Evolutionary conservation across 2,797 vertebrate species (phyloP).

Genomic region (Crocodylus rhombifer): DNA sequence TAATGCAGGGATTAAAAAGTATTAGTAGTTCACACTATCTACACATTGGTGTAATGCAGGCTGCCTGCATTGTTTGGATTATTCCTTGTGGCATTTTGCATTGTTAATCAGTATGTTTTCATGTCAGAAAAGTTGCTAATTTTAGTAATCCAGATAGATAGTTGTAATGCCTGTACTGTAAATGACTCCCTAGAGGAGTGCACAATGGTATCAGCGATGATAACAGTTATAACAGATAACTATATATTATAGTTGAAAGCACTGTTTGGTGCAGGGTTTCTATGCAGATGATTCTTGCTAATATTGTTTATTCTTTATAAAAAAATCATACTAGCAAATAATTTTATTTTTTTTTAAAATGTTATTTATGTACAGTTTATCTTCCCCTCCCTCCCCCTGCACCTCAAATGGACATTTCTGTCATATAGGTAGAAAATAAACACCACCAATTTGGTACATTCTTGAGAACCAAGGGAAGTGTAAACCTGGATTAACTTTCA

Average conservation of each 20-base stretch:
- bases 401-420: not conserved
- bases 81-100: conserved; percentile 38
- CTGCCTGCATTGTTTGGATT: conserved; percentile 18
- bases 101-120: conserved; percentile 21
- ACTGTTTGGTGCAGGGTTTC: not conserved
- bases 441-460: not conserved
- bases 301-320: not conserved
- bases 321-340: not conserved
- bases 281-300: not conserved
- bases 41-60: not conserved
- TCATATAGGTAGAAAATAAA: not conserved
- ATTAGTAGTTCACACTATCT: conserved; percentile 17
- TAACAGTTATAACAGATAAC: not conserved
- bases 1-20: conserved; percentile 21
- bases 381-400: not conserved
- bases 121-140: conserved; percentile 24
- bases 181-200: conserved; percentile 17
- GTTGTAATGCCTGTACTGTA: conserved; percentile 1
- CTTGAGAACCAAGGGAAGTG: not conserved
- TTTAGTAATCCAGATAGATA: conserved; percentile 40
- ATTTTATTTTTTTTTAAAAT: not conserved
- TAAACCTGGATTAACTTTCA: not conserved
- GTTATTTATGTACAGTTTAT: not conserved
- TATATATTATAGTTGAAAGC: not conserved
- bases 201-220: not conserved